Conservation (phyloP, 2,888 invertebrate genomes). For the Andrena hattorfiana region DNA sequence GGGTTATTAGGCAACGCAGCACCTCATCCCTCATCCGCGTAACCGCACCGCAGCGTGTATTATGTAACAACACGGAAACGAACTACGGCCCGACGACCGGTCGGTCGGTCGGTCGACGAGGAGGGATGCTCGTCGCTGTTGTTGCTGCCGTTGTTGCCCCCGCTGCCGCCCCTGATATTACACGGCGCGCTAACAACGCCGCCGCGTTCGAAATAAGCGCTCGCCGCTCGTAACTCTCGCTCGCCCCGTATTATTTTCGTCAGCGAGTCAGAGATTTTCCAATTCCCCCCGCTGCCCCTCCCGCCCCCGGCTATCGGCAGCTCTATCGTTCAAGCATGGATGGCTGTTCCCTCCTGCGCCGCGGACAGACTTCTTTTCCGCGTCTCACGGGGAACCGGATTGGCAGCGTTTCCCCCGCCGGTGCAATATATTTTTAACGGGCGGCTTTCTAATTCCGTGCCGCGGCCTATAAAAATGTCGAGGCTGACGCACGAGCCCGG, state of each 20-base stretch:
- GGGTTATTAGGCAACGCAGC: slow-evolving; percentile 84
- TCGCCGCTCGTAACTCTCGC: slow-evolving; percentile 69
- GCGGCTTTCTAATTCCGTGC: slow-evolving; percentile 78
- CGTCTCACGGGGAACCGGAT: slow-evolving; percentile 29
- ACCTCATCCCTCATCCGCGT: slow-evolving; percentile 84
- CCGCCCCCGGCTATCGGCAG: neutral
- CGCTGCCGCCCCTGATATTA: slow-evolving; percentile 67
- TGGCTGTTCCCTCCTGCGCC: neutral
- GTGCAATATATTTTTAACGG: slow-evolving; percentile 49
- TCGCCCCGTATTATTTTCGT: slow-evolving; percentile 46
- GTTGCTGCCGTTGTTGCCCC: slow-evolving; percentile 54
- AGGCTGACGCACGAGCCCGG: slow-evolving; percentile 69
- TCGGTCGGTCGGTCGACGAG: slow-evolving; percentile 37
- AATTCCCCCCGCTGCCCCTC: neutral
- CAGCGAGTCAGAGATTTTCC: slow-evolving; percentile 48
- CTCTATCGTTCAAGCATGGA: neutral
- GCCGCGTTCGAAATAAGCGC: slow-evolving; percentile 74
- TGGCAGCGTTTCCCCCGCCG: slow-evolving; percentile 2
- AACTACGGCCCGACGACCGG: slow-evolving; percentile 77
- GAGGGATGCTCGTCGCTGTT: slow-evolving; percentile 52
- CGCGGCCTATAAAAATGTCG: slow-evolving; percentile 80
- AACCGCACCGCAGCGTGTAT: slow-evolving; percentile 84
- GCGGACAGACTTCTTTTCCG: neutral
- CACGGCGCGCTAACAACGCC: slow-evolving; percentile 69
- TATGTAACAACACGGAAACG: slow-evolving; percentile 85